Evolutionary conservation across 2,888 invertebrate genomes (phyloP).

Genomic region (Drosophila kanekoi): DNA sequence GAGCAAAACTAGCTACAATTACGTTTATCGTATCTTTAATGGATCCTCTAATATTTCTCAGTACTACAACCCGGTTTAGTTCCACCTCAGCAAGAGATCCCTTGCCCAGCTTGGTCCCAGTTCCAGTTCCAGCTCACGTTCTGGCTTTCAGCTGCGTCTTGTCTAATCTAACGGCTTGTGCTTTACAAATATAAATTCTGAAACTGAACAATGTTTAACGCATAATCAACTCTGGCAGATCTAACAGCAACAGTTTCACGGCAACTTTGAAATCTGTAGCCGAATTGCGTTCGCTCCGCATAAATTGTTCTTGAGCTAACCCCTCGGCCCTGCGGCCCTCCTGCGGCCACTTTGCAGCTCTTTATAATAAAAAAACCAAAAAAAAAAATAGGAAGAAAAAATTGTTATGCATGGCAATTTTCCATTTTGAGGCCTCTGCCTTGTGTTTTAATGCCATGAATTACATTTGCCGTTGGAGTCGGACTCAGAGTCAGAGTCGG

Average conservation of each 20-base stretch:
- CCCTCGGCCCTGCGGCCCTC: constrained; percentile 25
- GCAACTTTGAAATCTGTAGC: constrained; percentile 53
- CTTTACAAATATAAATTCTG: constrained; percentile 16
- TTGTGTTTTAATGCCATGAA: constrained; percentile 74
- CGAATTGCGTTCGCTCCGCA: constrained; percentile 72
- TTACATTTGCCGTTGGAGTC: constrained; percentile 55
- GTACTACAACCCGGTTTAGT: not conserved
- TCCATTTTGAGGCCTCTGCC: constrained; percentile 78
- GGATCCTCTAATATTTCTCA: no score
- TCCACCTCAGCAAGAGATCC: not conserved
- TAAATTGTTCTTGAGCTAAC: constrained; percentile 57
- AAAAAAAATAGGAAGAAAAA: constrained; percentile 31
- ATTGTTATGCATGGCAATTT: constrained; percentile 82
- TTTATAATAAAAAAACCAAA: constrained; percentile 65
- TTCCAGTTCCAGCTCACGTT: constrained; percentile 4
- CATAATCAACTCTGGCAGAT: constrained; percentile 52
- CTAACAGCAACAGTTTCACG: constrained; percentile 47
- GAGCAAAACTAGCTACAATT: no score
- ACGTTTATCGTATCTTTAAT: no score
- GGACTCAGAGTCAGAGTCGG: constrained; percentile 8
- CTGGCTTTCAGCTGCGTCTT: not conserved
- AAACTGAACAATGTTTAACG: constrained; percentile 55
- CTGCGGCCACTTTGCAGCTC: constrained; percentile 62
- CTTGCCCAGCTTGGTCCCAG: not conserved
- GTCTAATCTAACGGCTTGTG: constrained; percentile 31